Evolutionary conservation across 2,113 vertebrate species (phyloP).

Genomic region (Aptenodytes forsteri): DNA sequence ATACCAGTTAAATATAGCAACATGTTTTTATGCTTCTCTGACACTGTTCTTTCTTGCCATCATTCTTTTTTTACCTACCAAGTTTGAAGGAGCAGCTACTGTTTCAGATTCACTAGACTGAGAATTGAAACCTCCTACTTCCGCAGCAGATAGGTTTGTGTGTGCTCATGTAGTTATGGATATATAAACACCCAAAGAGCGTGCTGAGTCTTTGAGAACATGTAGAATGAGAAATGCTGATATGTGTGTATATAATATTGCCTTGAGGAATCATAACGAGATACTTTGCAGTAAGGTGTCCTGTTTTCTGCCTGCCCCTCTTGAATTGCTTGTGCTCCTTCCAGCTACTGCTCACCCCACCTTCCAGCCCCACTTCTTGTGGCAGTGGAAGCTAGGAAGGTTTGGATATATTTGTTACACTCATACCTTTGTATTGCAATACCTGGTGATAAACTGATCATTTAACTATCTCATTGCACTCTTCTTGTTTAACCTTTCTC

Average conservation of each 20-base stretch:
- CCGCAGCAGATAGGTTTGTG: not conserved
- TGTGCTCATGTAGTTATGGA: not conserved
- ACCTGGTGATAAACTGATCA: not conserved
- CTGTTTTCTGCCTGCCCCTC: not conserved
- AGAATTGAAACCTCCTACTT: slow-evolving; percentile 30
- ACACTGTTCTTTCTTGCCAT: not conserved
- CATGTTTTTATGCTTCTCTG: slow-evolving; percentile 6
- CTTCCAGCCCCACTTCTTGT: not conserved
- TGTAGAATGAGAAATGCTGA: not conserved
- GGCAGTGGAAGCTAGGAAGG: not conserved
- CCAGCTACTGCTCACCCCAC: not conserved
- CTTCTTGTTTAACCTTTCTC: not conserved
- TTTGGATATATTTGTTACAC: not conserved
- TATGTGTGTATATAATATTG: not conserved
- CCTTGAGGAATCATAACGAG: not conserved
- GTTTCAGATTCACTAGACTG: not conserved
- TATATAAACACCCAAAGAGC: not conserved
- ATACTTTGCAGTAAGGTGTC: not conserved
- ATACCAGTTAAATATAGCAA: slow-evolving; percentile 26
- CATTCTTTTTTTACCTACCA: not conserved
- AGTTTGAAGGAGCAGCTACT: not conserved
- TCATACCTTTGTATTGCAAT: not conserved
- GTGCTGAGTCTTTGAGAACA: not conserved
- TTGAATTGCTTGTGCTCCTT: not conserved
- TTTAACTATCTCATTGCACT: not conserved